Evolutionary conservation across 2,113 vertebrate species (phyloP).

Genomic region (Lophotis ruficrista): DNA sequence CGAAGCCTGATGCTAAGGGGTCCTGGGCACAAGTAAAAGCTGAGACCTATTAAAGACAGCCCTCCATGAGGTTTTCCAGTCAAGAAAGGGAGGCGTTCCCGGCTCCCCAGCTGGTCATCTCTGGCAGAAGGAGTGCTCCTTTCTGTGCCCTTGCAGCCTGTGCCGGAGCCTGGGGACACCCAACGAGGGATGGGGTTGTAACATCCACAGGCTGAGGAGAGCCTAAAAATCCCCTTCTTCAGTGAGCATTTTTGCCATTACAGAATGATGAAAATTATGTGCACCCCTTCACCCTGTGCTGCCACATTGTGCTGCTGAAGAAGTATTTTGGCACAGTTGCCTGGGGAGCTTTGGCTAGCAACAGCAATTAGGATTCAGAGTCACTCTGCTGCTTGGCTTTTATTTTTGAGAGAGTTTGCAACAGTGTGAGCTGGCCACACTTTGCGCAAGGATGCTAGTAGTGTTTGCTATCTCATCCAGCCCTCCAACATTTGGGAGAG

Average conservation of each 20-base stretch:
- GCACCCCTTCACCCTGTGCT: background rate
- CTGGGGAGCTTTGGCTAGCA: background rate
- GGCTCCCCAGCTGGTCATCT: background rate
- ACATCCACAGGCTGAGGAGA: background rate
- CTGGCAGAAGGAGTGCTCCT: background rate
- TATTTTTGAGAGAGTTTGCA: background rate
- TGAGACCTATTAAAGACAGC: background rate
- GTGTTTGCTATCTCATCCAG: background rate
- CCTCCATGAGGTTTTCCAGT: background rate
- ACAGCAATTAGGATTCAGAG: background rate
- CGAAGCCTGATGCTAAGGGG: background rate
- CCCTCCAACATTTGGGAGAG: background rate
- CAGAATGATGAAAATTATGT: background rate
- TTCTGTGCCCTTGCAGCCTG: background rate
- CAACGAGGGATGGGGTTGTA: background rate
- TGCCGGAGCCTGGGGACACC: background rate
- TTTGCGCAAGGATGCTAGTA: background rate
- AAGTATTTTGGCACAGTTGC: background rate
- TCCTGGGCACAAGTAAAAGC: background rate
- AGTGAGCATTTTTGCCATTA: background rate
- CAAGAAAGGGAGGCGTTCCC: accelerated
- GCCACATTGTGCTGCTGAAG: background rate
- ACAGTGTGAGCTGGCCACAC: background rate
- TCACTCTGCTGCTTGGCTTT: background rate
- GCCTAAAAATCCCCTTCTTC: background rate